phyloP scores from a whole-genome alignment of 2,888 invertebrate species.

The Escarpia spicata region DNA sequence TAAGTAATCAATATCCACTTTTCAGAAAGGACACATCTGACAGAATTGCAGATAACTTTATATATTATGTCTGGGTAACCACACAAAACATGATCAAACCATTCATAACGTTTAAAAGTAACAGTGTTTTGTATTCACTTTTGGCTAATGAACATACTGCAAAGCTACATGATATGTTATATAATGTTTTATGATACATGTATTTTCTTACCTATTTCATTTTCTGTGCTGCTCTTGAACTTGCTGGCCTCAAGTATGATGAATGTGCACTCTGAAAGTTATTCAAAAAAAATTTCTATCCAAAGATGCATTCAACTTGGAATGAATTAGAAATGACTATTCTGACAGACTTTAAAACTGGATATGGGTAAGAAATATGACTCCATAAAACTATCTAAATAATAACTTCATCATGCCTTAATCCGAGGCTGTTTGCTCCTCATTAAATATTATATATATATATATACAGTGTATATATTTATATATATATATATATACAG shows the following conservation, averaged over 20 bases:
- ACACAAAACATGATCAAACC: background rate
- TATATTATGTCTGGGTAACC: background rate
- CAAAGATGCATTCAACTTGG: slow-evolving; percentile 6
- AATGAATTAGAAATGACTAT: background rate
- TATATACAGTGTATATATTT: too few relatives aligned
- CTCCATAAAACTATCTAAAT: background rate
- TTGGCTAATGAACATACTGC: background rate
- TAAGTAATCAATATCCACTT: background rate
- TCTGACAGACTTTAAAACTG: background rate
- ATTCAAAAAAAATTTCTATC: slow-evolving; percentile 35
- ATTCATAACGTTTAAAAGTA: background rate
- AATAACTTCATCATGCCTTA: background rate
- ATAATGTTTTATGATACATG: background rate
- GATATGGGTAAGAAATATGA: background rate
- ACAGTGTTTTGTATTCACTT: background rate
- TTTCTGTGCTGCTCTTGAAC: slow-evolving; percentile 54
- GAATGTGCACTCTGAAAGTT: slow-evolving; percentile 86
- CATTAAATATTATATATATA: too few relatives aligned
- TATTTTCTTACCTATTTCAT: slow-evolving; percentile 73
- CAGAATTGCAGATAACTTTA: background rate
- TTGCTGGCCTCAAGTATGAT: slow-evolving; percentile 76
- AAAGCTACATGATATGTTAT: background rate
- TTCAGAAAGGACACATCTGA: background rate
- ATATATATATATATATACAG: too few relatives aligned
- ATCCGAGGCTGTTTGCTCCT: too few relatives aligned